A percentile compares a stretch with the other conserved stretches of the same genome.
phyloP scores from a whole-genome alignment of 2,113 vertebrate genomes.

The Nyctereutes procyonoides region DNA sequence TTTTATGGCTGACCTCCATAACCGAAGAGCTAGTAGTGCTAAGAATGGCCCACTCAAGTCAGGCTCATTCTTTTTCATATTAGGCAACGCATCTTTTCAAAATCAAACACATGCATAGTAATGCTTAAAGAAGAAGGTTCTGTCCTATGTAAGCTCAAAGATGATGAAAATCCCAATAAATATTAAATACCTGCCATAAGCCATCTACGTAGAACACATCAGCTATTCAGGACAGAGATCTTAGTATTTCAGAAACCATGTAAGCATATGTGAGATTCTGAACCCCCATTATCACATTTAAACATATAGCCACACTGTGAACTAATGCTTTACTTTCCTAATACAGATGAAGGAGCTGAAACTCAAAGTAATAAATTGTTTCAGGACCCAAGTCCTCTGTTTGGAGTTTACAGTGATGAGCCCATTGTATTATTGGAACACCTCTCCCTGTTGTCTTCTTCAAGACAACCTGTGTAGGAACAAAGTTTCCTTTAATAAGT shows the following conservation, averaged over 20 bases:
- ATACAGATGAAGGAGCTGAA: neutral
- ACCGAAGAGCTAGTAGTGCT: neutral
- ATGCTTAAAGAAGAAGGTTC: neutral
- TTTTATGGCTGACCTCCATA: neutral
- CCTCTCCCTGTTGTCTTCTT: neutral
- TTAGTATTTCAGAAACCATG: neutral
- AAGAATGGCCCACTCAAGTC: neutral
- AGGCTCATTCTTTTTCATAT: neutral
- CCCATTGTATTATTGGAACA: neutral
- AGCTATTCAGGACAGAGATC: neutral
- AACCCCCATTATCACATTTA: neutral
- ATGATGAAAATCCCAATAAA: neutral
- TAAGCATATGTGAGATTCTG: neutral
- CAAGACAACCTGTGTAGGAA: neutral
- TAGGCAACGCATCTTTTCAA: neutral
- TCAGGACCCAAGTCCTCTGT: neutral
- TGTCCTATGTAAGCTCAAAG: neutral
- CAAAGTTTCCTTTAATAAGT: neutral
- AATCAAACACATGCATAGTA: neutral
- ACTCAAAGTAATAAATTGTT: conserved; percentile 21
- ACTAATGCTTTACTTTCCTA: neutral
- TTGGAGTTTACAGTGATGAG: neutral
- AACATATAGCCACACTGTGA: neutral
- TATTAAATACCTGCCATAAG: neutral
- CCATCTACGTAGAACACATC: neutral